Percentiles rank a stretch among this genome's conserved stretches.
Conservation (phyloP, 2,113 vertebrate species). For the Camarhynchus parvulus region DNA sequence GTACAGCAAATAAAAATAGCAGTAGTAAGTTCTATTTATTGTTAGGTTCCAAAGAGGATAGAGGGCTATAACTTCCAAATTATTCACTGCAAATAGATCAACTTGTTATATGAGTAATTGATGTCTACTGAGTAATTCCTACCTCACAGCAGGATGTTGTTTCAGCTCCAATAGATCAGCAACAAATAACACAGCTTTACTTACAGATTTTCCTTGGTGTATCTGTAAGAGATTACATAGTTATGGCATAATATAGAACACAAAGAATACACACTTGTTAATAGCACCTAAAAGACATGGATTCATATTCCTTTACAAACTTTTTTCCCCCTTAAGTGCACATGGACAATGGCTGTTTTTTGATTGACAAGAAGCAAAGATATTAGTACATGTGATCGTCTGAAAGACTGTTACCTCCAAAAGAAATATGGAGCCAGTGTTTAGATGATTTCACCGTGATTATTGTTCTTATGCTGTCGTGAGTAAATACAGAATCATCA, state of each 20-base stretch:
- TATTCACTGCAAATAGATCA: neutral
- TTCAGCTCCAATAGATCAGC: neutral
- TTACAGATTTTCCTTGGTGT: neutral
- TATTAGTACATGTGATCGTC: neutral
- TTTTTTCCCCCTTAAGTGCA: neutral
- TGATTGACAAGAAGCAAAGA: neutral
- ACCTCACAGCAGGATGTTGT: neutral
- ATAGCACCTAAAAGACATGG: neutral
- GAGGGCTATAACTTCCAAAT: neutral
- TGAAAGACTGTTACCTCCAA: neutral
- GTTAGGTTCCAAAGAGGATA: neutral
- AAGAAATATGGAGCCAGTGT: neutral
- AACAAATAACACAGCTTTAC: neutral
- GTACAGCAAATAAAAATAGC: neutral
- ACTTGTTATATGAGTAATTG: neutral
- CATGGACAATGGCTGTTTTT: neutral
- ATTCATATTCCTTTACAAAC: neutral
- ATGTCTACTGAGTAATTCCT: neutral
- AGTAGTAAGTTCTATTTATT: neutral
- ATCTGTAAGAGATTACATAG: neutral
- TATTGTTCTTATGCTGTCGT: neutral
- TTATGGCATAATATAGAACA: neutral
- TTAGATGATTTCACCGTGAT: accelerated
- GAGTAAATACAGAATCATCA: neutral
- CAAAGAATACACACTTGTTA: neutral